Conservation (phyloP, 1,140 invertebrate species). For the Drosophila ohnishii region DNA sequence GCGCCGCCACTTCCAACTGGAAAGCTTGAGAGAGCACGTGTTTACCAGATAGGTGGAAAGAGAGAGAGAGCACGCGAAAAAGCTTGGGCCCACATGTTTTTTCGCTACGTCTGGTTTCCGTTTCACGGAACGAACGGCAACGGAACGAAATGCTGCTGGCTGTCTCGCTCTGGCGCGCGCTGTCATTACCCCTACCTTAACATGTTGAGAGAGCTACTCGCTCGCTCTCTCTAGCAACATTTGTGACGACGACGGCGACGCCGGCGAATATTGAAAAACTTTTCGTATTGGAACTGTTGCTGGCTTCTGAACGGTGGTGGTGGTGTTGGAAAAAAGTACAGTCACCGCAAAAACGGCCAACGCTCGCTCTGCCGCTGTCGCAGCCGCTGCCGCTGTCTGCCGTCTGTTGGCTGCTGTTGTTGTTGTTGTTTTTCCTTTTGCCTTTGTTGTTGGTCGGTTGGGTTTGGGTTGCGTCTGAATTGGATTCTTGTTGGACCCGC, state of each 20-base stretch:
- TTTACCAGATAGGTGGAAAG: conserved; percentile 33
- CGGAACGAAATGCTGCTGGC: conserved; percentile 23
- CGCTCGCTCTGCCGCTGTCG: conserved; percentile 37
- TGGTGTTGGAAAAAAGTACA: conserved; percentile 74
- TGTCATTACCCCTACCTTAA: conserved; percentile 14
- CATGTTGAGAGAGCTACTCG: conserved; percentile 18
- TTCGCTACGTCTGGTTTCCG: conserved; percentile 70
- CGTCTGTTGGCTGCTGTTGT: conserved; percentile 29
- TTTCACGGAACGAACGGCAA: conserved; percentile 55
- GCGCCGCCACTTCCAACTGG: conserved; percentile 54
- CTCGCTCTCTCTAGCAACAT: conserved; percentile 66
- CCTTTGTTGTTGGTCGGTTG: conserved; percentile 50
- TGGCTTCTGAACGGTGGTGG: conserved; percentile 55
- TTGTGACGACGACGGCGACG: conserved; percentile 63
- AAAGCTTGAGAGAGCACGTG: conserved; percentile 74
- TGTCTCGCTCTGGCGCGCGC: conserved; percentile 25
- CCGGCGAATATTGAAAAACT: conserved; percentile 80
- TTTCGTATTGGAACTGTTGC: conserved; percentile 80
- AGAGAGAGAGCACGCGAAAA: conserved; percentile 49
- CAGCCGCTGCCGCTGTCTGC: conserved; percentile 40
- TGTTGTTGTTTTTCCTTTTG: conserved; percentile 21
- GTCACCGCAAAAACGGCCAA: conserved; percentile 76
- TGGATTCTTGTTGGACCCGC: conserved; percentile 76
- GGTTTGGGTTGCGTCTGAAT: conserved; percentile 60
- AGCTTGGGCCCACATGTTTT: conserved; percentile 76